Evolutionary conservation across 1,140 invertebrate species (phyloP).

Genomic region (Ridgeia piscesae): DNA sequence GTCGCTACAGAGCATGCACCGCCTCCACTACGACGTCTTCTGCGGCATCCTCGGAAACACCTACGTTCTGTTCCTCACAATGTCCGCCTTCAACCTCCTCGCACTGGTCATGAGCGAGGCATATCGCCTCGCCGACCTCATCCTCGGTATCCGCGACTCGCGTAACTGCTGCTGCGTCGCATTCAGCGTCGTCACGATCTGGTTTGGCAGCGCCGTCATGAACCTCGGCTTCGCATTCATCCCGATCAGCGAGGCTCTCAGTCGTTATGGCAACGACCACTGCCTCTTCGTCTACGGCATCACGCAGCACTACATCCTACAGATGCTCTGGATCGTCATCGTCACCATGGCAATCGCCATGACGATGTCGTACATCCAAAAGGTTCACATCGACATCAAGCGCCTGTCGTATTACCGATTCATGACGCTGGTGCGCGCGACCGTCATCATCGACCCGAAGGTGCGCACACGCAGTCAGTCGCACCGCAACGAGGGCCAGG

Average conservation of each 20-base stretch:
- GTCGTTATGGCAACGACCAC: constrained; percentile 61
- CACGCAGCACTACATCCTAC: constrained; percentile 83
- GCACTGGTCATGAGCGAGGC: constrained; percentile 87
- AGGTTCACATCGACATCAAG: constrained; percentile 76
- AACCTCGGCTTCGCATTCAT: constrained; percentile 86
- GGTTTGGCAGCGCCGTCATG: constrained; percentile 80
- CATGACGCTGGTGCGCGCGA: constrained; percentile 42
- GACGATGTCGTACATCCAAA: constrained; percentile 81
- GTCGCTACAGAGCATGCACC: constrained; percentile 30
- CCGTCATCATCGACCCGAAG: constrained; percentile 37
- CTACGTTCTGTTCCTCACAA: constrained; percentile 83
- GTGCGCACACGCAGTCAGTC: neutral
- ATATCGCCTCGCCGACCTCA: constrained; percentile 73
- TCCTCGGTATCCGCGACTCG: constrained; percentile 27
- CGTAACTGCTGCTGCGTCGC: constrained; percentile 72
- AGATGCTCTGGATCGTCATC: constrained; percentile 85
- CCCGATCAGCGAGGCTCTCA: constrained; percentile 28
- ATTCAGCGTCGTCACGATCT: constrained; percentile 90
- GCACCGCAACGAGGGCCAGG: neutral
- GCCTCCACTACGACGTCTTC: constrained; percentile 79
- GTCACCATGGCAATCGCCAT: constrained; percentile 83
- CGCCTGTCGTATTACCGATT: constrained; percentile 38
- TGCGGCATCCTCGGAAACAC: constrained; percentile 87
- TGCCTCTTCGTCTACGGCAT: constrained; percentile 76
- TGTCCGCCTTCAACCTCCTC: constrained; percentile 87